Evolutionary conservation across 2,797 vertebrate genomes (phyloP), one percentile per base, ranked within the genome.

Genomic region (Vespertilio murinus): DNA sequence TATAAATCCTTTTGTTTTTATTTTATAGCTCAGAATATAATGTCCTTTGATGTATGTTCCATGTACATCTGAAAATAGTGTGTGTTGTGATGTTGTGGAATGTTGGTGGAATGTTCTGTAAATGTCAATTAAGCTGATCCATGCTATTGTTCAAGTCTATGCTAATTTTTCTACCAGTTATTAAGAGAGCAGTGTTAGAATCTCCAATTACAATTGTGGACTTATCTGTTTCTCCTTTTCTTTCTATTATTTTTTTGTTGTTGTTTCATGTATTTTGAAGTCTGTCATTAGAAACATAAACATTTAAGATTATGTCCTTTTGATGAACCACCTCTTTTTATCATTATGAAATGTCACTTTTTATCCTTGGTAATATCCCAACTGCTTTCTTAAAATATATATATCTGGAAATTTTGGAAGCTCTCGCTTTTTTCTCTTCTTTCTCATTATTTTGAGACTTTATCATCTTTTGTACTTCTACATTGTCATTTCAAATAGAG

Each of bases 1-100:
- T 85, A 49, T 64, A 84, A 79, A 67, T 84, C 17, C 16, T 88
- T 83, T 69, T 49, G 67, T 79, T 38, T 25, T 54, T 25, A 70
- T 79, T 88, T 93, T 77, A 75, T 85, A 40, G 14, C 11, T 81
- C n/a, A 85, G 45, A 85, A 85, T 93, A 85, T 81, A 33, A 83
- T 67, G 40, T 78, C 23, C 54, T 77, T 85, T 81, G 69, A 70
- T 64, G 81, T 49, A 85, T 35, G 5, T 17, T 65, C 59, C 30
- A 75, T 38, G 38, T 28, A 28, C 5, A 75, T 23, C 86, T 77
- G 22, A 79, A 93, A 91, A 91, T 61, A 88, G 59, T 13, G 18
- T 61, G 38, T 84, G 28, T 64, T 69, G 12, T 75, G 17, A 40
- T 93, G 40, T 38, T 64, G n/a, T 85, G 49, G 74, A 77, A 47